Evolutionary conservation across 1,140 invertebrate species (phyloP), one percentile per base, ranked within the genome.

Genomic region (Aphelenchoides avenae): DNA sequence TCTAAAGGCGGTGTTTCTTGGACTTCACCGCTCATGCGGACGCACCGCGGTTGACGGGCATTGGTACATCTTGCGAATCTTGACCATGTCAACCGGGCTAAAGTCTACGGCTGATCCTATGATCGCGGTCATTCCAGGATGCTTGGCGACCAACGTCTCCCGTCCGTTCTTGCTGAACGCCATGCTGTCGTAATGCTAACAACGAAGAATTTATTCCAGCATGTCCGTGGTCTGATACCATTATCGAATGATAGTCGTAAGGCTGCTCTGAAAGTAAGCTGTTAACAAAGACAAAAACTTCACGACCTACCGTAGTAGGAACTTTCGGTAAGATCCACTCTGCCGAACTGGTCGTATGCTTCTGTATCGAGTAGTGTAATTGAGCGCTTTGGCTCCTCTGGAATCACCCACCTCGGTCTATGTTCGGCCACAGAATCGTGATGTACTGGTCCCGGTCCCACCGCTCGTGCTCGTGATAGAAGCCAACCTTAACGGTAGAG

Each of bases 401-500:
- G 26, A 31, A 40, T 20, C 18, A 20, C 33, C 41, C 40, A 71
- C 68, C 68, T 46, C 57, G 46, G 30, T 81, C 73, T 15, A 88
- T 87, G 63, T 86, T 86, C 2, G 83, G 73, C 79, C 82, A 84
- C 37, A 82, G 73, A 31, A 87, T 83, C 1, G 65, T 76, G 6
- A 87, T 80, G 66, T 81, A 86, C 0, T 83, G 71, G 63, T 87
- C 85, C 34, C 86, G 77, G 74, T 41, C 7, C 5, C 79, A 76
- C 13, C 84, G 78, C 61, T 83, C 84, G 67, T 87, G 86, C 63
- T 86, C 84, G 66, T 87, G 81, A 34, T 77, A 76, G 42, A 80
- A 80, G 0, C 61, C 64, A 29, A 61, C 61, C 20, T 71, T 83
- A 62, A 80, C 42, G 82, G 70, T 85, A 85, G n/a, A n/a, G n/a